phyloP scores from a whole-genome alignment of 2,797 vertebrate species.

The Gadopsis marmoratus region DNA sequence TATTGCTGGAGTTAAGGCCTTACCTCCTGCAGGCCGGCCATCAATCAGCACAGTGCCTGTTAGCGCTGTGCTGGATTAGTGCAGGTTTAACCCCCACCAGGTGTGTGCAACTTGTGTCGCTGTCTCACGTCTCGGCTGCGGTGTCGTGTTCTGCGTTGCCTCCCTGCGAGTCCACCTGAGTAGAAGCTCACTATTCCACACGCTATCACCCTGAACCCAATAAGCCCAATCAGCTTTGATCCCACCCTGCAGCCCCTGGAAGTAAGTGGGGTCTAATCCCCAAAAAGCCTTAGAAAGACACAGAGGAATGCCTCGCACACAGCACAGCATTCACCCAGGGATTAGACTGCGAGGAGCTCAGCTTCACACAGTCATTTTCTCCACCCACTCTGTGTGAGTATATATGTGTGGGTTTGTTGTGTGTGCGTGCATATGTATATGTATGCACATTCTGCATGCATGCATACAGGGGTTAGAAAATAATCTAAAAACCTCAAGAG shows the following conservation, averaged over 20 bases:
- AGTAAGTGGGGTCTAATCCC: slow-evolving; percentile 81
- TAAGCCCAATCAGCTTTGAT: slow-evolving; percentile 79
- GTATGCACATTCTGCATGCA: slow-evolving; percentile 37
- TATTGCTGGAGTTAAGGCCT: slow-evolving; percentile 54
- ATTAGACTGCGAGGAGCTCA: slow-evolving; percentile 77
- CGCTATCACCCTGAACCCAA: slow-evolving; percentile 62
- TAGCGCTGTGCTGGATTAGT: slow-evolving; percentile 59
- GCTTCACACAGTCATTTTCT: slow-evolving; percentile 74
- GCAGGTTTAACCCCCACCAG: slow-evolving; percentile 67
- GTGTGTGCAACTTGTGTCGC: slow-evolving; percentile 65
- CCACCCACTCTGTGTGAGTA: slow-evolving; percentile 45
- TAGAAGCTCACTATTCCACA: slow-evolving; percentile 52
- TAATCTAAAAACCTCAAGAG: slow-evolving; percentile 15
- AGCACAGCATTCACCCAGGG: slow-evolving; percentile 80
- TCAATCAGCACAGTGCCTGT: slow-evolving; percentile 61
- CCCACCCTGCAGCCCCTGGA: slow-evolving; percentile 76
- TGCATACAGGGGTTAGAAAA: slow-evolving; percentile 16
- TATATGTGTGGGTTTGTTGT: slow-evolving; percentile 36
- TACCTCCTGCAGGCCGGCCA: slow-evolving; percentile 53
- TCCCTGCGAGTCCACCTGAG: slow-evolving; percentile 61
- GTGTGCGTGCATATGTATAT: slow-evolving; percentile 25
- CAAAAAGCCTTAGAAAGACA: slow-evolving; percentile 79
- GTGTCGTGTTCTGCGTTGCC: slow-evolving; percentile 64
- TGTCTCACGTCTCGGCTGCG: slow-evolving; percentile 47
- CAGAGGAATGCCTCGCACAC: slow-evolving; percentile 84